Base-by-base conservation (phyloP, 2,888 invertebrate species). In the Cactoblastis cactorum region DNA sequence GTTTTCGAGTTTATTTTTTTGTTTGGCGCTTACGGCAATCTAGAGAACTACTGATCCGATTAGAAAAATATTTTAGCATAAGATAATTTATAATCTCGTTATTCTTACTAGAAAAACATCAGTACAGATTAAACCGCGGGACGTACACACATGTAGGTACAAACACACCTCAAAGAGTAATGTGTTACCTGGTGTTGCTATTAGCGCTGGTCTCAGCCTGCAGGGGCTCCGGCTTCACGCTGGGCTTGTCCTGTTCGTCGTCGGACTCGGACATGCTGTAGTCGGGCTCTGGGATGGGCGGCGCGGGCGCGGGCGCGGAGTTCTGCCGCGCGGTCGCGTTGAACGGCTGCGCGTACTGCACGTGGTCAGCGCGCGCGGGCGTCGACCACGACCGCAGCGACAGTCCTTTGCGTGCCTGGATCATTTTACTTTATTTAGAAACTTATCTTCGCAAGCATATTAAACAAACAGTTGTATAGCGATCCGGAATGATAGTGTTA, bases 251-350 rank as follows among this genome's bases (percentile, higher is more conserved):
- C 55, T 43, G 15, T 0, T 94, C 95, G 53, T 93, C 94, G 68
- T 96, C 96, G 0, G 95, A 95, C 74, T 96, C 96, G 57, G 95
- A 96, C 82, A 96, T 93, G 77, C 96, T 96, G 86, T 97, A 97
- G 80, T 97, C 97, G 0, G 97, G 97, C 71, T 97, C 97, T 0
- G 97, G 97, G 62, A 97, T 97, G n/a, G 96, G 95, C 6, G 97
- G 92, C 67, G 87, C 90, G 3, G 88, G 87, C 9, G 87, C n/a
- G 97, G 62, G 97, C 97, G n/a, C 96, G 95, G 6, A 97, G 92
- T 66, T 87, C 90, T 3, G 88, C 86, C 9, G 87, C 61, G 86
- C 80, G 33, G 65, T 67, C 59, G 79, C 81, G 68, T 77, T 82
- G 74, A 83, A 84, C 48, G 86, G 90, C 70, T 82, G 90, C 65